phyloP scores from a whole-genome alignment of 2,797 vertebrate species.

The Labeo calbasu region DNA sequence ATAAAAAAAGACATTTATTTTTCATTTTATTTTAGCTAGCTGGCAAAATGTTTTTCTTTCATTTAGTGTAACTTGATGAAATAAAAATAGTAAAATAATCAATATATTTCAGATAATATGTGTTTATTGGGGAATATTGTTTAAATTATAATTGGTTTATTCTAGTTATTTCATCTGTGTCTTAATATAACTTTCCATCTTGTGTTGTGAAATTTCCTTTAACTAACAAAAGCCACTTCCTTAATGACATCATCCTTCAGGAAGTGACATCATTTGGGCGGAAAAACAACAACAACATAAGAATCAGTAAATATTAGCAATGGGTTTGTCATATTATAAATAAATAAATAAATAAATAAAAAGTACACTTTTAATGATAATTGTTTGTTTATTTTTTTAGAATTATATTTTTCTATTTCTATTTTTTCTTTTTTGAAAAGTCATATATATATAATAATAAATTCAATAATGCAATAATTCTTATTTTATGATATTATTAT shows the following conservation, averaged over 20 bases:
- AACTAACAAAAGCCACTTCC: constrained; percentile 22
- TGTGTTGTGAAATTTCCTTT: constrained; percentile 1
- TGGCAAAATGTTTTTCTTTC: too few relatives aligned
- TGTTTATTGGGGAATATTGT: background rate
- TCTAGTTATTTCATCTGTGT: background rate
- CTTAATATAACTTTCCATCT: constrained; percentile 14
- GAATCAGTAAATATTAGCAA: background rate
- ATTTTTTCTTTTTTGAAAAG: too few relatives aligned
- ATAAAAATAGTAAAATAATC: too few relatives aligned
- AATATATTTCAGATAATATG: background rate
- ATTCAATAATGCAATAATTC: too few relatives aligned
- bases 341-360: background rate
- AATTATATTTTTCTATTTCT: too few relatives aligned
- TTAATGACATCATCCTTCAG: constrained; percentile 4
- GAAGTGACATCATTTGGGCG: background rate
- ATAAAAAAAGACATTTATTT: too few relatives aligned
- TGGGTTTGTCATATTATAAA: background rate
- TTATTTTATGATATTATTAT: too few relatives aligned
- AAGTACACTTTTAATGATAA: background rate
- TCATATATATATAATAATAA: too few relatives aligned
- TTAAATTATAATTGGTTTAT: background rate
- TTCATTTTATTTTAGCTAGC: too few relatives aligned
- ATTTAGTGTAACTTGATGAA: too few relatives aligned
- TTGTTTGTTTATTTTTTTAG: background rate
- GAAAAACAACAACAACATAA: background rate